Conservation (phyloP, 2,113 vertebrate species). For the Sebastes fasciatus region DNA sequence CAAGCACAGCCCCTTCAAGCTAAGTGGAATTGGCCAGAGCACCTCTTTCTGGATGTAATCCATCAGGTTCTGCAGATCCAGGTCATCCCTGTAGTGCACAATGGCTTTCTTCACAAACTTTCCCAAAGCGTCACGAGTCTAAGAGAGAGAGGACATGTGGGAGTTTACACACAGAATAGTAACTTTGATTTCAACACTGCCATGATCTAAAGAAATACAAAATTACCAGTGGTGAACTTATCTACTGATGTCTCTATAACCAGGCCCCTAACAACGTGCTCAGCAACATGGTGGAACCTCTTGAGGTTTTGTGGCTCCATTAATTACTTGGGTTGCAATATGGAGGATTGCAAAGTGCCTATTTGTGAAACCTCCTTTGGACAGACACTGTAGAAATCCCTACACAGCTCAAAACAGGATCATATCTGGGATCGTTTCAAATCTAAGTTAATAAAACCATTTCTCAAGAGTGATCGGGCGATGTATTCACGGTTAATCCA, state of each 20-base stretch:
- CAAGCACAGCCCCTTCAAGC: background rate
- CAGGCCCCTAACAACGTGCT: constrained; percentile 1
- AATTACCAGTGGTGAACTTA: background rate
- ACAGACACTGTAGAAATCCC: constrained; percentile 23
- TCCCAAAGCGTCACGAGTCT: constrained; percentile 80
- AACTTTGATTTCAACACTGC: background rate
- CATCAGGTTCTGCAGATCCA: constrained; percentile 87
- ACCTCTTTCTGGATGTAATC: constrained; percentile 88
- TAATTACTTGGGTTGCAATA: constrained; percentile 18
- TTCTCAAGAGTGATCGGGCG: background rate
- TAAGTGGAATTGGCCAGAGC: constrained; percentile 13
- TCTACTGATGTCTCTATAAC: background rate
- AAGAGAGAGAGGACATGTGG: background rate
- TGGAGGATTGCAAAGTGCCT: constrained; percentile 3
- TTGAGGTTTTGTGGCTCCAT: constrained; percentile 14
- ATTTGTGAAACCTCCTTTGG: constrained; percentile 8
- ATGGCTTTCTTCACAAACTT: constrained; percentile 86
- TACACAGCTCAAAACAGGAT: constrained; percentile 1
- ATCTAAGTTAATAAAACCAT: constrained; percentile 3
- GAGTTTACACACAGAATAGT: background rate
- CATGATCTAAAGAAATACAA: constrained; percentile 1
- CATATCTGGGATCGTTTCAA: constrained; percentile 6
- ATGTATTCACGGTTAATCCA: background rate
- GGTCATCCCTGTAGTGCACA: constrained; percentile 85
- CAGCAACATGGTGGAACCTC: background rate